These are phyloP conservation scores for Listronotus bonariensis DNA, from an alignment of 1,140 invertebrate genomes.

Conservation along the genomic window DNA sequence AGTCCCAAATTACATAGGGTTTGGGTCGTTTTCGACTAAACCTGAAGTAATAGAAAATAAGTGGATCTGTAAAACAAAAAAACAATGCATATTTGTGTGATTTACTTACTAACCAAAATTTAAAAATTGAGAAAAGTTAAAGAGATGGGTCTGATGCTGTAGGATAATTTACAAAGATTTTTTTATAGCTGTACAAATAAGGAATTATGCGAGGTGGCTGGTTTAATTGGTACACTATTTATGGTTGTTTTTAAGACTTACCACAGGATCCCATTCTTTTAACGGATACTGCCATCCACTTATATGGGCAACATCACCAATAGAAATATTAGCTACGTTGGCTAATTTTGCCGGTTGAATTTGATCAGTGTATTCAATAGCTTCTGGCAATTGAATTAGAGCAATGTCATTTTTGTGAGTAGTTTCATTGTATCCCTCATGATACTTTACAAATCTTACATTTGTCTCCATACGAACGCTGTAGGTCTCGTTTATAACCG, in stretches of 20 bases:
- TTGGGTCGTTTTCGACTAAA: too few species aligned
- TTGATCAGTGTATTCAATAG: not conserved
- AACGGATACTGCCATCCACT: slow-evolving; percentile 11
- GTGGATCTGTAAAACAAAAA: too few species aligned
- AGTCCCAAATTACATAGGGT: too few species aligned
- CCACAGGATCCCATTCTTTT: not conserved
- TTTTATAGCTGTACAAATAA: too few species aligned
- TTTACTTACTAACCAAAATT: too few species aligned
- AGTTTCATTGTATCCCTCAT: slow-evolving; percentile 8
- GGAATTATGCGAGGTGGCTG: too few species aligned
- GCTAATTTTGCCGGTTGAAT: slow-evolving; percentile 4
- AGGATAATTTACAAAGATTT: too few species aligned
- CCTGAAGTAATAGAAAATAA: too few species aligned
- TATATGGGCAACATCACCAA: slow-evolving; percentile 4
- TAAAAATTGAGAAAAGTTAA: too few species aligned
- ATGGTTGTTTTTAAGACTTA: not conserved
- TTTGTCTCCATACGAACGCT: not conserved
- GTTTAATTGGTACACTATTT: not conserved
- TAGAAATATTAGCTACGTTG: not conserved
- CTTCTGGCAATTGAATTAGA: not conserved
- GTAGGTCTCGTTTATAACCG: too few species aligned
- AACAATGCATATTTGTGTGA: too few species aligned
- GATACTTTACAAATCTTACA: not conserved
- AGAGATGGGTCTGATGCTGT: too few species aligned
- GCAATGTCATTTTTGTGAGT: slow-evolving; percentile 15